Percentiles rank a stretch among this genome's conserved stretches.
Evolutionary conservation across 2,888 invertebrate genomes (phyloP).

Genomic region (Rhingia campestris): DNA sequence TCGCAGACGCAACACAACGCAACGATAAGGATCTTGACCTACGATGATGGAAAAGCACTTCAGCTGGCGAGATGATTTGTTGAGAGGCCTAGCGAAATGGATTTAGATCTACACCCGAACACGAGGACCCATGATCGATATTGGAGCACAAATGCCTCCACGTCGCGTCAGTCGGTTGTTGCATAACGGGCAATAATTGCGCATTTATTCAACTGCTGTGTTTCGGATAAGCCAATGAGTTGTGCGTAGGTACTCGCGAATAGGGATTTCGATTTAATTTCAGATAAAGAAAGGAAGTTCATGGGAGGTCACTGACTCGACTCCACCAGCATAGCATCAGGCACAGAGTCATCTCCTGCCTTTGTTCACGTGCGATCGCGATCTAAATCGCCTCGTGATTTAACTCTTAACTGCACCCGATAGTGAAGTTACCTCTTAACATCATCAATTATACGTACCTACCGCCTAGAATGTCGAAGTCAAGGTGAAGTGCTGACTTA

Average conservation of each 20-base stretch:
- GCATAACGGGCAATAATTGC: constrained; percentile 64
- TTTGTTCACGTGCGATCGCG: constrained; percentile 45
- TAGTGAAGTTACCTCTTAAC: constrained; percentile 46
- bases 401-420: constrained; percentile 60
- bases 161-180: constrained; percentile 17
- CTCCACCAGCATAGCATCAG: neutral
- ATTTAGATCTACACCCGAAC: constrained; percentile 72
- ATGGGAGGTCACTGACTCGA: constrained; percentile 55
- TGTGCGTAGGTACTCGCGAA: constrained; percentile 54
- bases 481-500: constrained; percentile 56
- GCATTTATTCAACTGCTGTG: constrained; percentile 56
- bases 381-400: constrained; percentile 69
- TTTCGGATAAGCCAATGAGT: constrained; percentile 47
- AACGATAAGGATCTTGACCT: constrained; percentile 72
- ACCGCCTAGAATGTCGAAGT: constrained; percentile 62
- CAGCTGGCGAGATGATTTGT: constrained; percentile 71
- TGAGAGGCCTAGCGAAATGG: constrained; percentile 69
- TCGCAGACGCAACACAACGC: neutral
- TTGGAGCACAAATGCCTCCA: constrained; percentile 43
- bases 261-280: constrained; percentile 59
- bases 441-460: constrained; percentile 67
- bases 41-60: constrained; percentile 69
- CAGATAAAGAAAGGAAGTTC: constrained; percentile 66
- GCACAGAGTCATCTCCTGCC: constrained; percentile 17
- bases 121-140: constrained; percentile 62